Percentiles rank a stretch among this genome's conserved stretches.
Conservation (phyloP, 2,113 vertebrate species). For the Chaetodon trifascialis region DNA sequence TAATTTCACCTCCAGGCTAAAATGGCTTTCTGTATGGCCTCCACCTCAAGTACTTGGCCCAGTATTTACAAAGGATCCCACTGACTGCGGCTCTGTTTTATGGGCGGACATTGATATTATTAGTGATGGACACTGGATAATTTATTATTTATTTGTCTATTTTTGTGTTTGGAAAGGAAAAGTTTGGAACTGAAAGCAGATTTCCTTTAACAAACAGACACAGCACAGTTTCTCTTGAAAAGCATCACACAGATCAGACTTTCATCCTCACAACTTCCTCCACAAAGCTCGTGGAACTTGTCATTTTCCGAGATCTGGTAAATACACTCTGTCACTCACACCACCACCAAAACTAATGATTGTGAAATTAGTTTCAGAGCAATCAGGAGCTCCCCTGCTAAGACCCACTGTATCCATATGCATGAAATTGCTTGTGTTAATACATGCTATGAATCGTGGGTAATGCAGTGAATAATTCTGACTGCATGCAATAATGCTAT, state of each 20-base stretch:
- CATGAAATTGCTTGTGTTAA: slow-evolving; percentile 99
- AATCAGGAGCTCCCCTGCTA: slow-evolving; percentile 94
- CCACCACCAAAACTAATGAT: slow-evolving; percentile 94
- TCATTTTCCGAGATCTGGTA: slow-evolving; percentile 71
- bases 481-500: slow-evolving; percentile 94
- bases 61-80: slow-evolving; percentile 41
- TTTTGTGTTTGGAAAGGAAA: slow-evolving; percentile 1
- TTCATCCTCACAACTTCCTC: slow-evolving; percentile 35
- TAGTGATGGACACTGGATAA: background rate
- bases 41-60: slow-evolving; percentile 80
- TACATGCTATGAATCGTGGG: slow-evolving; percentile 97
- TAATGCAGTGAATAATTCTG: slow-evolving; percentile 93
- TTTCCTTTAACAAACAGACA: background rate
- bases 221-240: background rate
- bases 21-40: slow-evolving; percentile 87
- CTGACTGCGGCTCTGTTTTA: slow-evolving; percentile 1
- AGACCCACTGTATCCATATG: slow-evolving; percentile 99
- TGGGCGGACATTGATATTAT: background rate
- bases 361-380: slow-evolving; percentile 99
- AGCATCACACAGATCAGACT: slow-evolving; percentile 20
- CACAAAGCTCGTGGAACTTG: slow-evolving; percentile 59
- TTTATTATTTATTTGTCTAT: background rate
- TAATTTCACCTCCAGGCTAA: slow-evolving; percentile 89
- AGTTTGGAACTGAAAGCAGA: background rate
- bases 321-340: slow-evolving; percentile 75